phyloP scores from a whole-genome alignment of 1,140 invertebrate genomes.

The Eulimnadia texana region DNA sequence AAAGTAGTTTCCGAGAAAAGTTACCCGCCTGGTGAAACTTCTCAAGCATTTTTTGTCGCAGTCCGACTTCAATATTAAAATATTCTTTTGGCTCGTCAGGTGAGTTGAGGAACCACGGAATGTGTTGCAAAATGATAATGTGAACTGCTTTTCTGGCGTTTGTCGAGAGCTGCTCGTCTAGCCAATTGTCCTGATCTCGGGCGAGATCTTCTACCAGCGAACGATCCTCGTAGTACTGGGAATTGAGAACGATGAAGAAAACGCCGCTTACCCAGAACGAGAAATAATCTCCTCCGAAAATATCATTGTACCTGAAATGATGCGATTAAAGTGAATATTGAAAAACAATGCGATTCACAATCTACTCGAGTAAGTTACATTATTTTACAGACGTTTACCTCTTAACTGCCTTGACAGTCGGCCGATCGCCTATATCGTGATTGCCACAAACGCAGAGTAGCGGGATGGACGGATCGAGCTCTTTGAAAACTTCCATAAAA shows the following conservation, averaged over 20 bases:
- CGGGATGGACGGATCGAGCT: constrained; percentile 32
- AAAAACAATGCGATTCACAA: background rate
- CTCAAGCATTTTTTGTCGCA: constrained; percentile 29
- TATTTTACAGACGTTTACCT: constrained; percentile 17
- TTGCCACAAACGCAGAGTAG: constrained; percentile 42
- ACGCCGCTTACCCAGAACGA: constrained; percentile 37
- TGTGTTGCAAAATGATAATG: constrained; percentile 39
- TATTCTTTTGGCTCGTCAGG: constrained; percentile 32
- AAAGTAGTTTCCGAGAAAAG: background rate
- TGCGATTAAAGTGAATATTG: background rate
- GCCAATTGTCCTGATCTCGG: constrained; percentile 32
- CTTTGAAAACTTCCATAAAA: constrained; percentile 31
- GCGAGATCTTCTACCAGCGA: constrained; percentile 26
- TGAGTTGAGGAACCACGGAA: constrained; percentile 35
- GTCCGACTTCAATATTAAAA: constrained; percentile 30
- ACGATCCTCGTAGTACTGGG: constrained; percentile 33
- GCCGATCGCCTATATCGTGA: constrained; percentile 39
- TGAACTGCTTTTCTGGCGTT: constrained; percentile 22
- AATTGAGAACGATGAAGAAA: constrained; percentile 39
- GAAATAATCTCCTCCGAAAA: constrained; percentile 42
- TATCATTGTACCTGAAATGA: constrained; percentile 25
- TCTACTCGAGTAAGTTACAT: too few species aligned
- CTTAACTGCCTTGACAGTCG: constrained; percentile 29
- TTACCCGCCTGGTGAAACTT: constrained; percentile 32
- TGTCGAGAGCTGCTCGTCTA: constrained; percentile 26